These are phyloP conservation scores for Drosophila littoralis DNA, from an alignment of 1,140 invertebrate genomes.

Conservation along the genomic window DNA sequence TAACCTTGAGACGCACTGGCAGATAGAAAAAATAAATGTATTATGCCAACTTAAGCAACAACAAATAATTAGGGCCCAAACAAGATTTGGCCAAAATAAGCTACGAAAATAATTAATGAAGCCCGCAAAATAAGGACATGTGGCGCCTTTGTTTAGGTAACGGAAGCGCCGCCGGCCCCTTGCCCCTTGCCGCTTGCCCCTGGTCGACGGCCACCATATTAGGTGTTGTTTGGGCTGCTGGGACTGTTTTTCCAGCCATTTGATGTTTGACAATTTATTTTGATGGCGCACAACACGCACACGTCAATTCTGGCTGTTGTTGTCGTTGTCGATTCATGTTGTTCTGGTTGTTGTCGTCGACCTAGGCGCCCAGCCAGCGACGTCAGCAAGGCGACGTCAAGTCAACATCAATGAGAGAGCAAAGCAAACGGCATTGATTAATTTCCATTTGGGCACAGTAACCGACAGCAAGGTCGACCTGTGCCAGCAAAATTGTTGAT, in stretches of 20 bases:
- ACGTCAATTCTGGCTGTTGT: constrained; percentile 23
- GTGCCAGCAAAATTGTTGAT: constrained; percentile 64
- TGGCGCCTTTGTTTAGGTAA: constrained; percentile 61
- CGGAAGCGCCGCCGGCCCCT: constrained; percentile 45
- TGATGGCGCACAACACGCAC: constrained; percentile 71
- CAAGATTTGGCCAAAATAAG: constrained; percentile 54
- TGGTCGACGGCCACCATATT: background rate
- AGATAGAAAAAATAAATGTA: constrained; percentile 2
- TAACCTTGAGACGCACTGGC: constrained; percentile 57
- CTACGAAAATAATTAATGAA: constrained; percentile 73
- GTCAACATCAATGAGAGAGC: constrained; percentile 53
- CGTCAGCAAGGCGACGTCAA: constrained; percentile 48
- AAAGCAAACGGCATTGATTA: constrained; percentile 77
- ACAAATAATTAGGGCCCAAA: constrained; percentile 54
- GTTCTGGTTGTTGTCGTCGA: constrained; percentile 29
- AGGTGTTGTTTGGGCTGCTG: constrained; percentile 45
- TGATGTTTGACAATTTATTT: constrained; percentile 79
- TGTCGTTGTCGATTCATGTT: background rate
- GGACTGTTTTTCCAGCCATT: constrained; percentile 43
- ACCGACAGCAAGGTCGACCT: constrained; percentile 60
- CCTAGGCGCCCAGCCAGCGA: constrained; percentile 53
- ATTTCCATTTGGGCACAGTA: constrained; percentile 71
- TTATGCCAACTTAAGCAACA: constrained; percentile 25
- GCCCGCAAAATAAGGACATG: constrained; percentile 59
- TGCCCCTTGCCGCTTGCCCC: background rate